Evolutionary conservation across 2,113 vertebrate species (phyloP).

Genomic region (Ictidomys tridecemlineatus): DNA sequence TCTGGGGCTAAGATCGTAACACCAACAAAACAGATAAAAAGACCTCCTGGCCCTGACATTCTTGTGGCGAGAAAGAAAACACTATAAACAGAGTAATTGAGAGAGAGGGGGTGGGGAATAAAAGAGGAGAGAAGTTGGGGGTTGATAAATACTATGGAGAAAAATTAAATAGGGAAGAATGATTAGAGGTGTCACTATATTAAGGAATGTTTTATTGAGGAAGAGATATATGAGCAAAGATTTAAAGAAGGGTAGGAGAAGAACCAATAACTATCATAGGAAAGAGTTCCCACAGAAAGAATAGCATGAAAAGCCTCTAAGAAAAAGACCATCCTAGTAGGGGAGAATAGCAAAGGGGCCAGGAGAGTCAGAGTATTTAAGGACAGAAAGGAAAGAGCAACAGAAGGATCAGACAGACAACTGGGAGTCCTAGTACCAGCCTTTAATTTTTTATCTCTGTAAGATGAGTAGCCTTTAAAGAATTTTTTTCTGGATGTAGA

Average conservation of each 20-base stretch:
- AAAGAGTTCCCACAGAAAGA: not conserved
- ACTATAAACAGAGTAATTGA: not conserved
- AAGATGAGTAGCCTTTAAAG: not conserved
- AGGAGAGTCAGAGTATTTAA: not conserved
- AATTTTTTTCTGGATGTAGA: not conserved
- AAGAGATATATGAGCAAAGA: not conserved
- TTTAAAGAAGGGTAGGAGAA: not conserved
- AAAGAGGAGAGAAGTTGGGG: too few relatives aligned
- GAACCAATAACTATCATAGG: not conserved
- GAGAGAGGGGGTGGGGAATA: too few relatives aligned
- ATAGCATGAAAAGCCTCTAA: not conserved
- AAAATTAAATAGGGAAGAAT: not conserved
- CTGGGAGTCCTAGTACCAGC: not conserved
- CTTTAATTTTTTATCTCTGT: not conserved
- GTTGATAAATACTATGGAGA: not conserved
- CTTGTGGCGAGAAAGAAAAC: not conserved
- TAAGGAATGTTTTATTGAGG: not conserved
- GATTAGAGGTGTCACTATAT: not conserved
- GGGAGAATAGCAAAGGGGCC: too few relatives aligned
- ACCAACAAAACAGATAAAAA: not conserved
- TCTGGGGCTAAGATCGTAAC: not conserved
- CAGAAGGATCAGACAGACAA: not conserved
- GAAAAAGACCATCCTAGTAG: not conserved
- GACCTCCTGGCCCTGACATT: not conserved
- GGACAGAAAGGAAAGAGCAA: fast-evolving